phyloP scores from a whole-genome alignment of 1,140 invertebrate species.

The Saccostrea echinata region DNA sequence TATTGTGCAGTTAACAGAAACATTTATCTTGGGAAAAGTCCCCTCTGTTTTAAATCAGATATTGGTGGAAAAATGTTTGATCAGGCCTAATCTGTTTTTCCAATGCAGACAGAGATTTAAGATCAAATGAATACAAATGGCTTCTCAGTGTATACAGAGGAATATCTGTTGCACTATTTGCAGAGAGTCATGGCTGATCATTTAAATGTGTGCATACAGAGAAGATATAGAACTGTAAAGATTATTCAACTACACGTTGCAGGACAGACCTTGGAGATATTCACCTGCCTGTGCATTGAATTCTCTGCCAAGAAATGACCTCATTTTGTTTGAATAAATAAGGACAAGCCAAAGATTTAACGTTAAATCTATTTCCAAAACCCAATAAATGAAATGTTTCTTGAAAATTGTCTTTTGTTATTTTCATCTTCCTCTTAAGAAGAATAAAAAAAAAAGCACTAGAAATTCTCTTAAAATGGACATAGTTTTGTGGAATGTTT shows the following conservation, averaged over 20 bases:
- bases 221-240: conserved; percentile 9
- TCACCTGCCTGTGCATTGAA: conserved; percentile 10
- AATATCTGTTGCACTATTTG: conserved; percentile 33
- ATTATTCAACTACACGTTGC: conserved; percentile 14
- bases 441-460: background rate
- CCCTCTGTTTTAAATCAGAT: conserved; percentile 2
- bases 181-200: background rate
- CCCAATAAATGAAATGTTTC: background rate
- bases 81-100: background rate
- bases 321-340: conserved; percentile 6
- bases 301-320: conserved; percentile 27
- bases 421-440: background rate
- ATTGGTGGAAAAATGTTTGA: background rate
- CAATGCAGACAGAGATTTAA: background rate
- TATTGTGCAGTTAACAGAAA: conserved; percentile 16
- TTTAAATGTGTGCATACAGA: conserved; percentile 8
- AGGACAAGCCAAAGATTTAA: background rate
- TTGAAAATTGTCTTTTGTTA: conserved; percentile 3
- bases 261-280: background rate
- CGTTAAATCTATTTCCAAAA: conserved; percentile 8
- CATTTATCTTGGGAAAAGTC: conserved; percentile 29
- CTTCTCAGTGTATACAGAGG: background rate
- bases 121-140: conserved; percentile 5
- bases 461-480: background rate
- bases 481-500: background rate